These are phyloP conservation scores for Hydrocynus forskahlii DNA, from an alignment of 2,797 vertebrate species.

Conservation along the genomic window DNA sequence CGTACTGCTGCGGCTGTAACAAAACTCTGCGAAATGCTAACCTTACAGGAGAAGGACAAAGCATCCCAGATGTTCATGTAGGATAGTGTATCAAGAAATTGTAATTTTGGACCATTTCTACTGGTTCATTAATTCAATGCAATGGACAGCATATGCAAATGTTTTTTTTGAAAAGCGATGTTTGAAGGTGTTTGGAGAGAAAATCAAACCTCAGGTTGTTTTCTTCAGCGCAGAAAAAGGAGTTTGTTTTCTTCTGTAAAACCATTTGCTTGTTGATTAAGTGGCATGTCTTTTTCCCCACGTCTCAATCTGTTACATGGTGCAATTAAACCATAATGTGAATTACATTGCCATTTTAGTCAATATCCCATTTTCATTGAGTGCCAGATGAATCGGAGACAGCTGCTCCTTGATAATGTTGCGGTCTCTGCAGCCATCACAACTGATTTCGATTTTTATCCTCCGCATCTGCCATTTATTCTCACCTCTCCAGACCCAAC, in stretches of 20 bases:
- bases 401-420: no score
- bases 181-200: no score
- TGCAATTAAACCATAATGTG: background rate
- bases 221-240: background rate
- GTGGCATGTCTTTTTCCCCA: background rate
- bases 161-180: no score
- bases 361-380: background rate
- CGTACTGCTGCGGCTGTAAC: no score
- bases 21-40: background rate
- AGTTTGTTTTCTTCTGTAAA: background rate
- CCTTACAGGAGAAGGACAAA: background rate
- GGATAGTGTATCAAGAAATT: no score
- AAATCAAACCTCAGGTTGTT: no score
- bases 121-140: no score
- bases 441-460: background rate
- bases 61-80: background rate
- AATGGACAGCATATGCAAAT: no score
- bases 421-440: no score
- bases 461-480: background rate
- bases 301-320: background rate
- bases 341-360: background rate
- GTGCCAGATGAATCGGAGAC: background rate
- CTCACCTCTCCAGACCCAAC: conserved; percentile 18
- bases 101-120: no score
- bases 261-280: background rate